Percentiles rank a stretch among this genome's conserved stretches.
Evolutionary conservation across 2,113 vertebrate species (phyloP).

Genomic region (Acrocephalus kingi): DNA sequence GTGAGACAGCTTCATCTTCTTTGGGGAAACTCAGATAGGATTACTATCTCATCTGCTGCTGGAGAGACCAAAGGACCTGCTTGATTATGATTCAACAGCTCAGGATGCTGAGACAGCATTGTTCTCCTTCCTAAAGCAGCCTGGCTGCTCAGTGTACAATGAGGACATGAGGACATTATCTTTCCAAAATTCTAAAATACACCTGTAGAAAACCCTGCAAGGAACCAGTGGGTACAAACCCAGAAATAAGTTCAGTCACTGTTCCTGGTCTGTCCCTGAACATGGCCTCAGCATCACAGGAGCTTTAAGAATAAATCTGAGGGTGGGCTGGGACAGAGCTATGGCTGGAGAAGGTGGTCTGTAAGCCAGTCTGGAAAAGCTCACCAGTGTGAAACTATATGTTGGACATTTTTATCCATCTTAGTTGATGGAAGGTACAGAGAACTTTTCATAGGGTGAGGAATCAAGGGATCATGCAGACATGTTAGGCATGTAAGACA

Average conservation of each 20-base stretch:
- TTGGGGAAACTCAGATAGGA: not conserved
- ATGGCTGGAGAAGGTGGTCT: not conserved
- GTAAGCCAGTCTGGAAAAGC: not conserved
- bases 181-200: not conserved
- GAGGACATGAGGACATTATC: not conserved
- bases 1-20: not conserved
- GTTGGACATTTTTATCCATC: not conserved
- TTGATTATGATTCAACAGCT: not conserved
- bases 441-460: not conserved
- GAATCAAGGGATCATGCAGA: not conserved
- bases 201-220: not conserved
- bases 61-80: not conserved
- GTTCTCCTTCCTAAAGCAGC: not conserved
- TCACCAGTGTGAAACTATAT: not conserved
- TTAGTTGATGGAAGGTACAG: rapidly evolving
- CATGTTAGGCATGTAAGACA: rapidly evolving
- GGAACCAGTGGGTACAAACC: not conserved
- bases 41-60: not conserved
- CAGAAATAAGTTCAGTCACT: not conserved
- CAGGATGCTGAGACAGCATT: not conserved
- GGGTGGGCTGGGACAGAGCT: not conserved
- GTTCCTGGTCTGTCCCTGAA: not conserved
- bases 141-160: not conserved
- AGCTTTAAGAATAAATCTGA: not conserved
- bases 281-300: not conserved